A percentile compares a stretch with the other conserved stretches of the same genome.
Conservation (phyloP, 2,888 invertebrate species). For the Serrognathus titanus region DNA sequence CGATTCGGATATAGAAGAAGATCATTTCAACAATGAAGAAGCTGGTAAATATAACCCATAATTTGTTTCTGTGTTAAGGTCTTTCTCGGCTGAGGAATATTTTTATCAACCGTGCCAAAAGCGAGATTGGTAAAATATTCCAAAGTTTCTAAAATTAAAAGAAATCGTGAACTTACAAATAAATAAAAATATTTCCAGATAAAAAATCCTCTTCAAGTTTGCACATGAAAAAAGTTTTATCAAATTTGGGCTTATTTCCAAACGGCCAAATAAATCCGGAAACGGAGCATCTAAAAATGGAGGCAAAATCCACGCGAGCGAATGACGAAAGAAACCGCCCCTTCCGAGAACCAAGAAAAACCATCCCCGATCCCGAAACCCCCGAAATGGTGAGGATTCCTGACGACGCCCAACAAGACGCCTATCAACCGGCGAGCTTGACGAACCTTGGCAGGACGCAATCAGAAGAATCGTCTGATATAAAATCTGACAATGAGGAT, state of each 20-base stretch:
- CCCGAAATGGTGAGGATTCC: constrained; percentile 3
- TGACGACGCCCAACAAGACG: neutral
- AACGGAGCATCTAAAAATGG: constrained; percentile 10
- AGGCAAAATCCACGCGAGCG: constrained; percentile 10
- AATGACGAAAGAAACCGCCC: constrained; percentile 13
- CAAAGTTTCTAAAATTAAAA: neutral
- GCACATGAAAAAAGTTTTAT: constrained; percentile 1
- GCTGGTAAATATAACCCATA: too few species aligned
- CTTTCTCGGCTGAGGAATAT: too few species aligned
- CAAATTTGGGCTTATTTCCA: constrained; percentile 5
- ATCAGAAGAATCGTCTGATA: constrained; percentile 19
- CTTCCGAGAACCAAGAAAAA: constrained; percentile 11
- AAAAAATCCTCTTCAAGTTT: neutral
- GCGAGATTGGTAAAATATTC: too few species aligned
- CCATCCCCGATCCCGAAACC: neutral
- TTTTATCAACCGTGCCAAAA: too few species aligned
- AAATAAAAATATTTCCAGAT: too few species aligned
- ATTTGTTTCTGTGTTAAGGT: too few species aligned
- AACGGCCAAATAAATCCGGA: constrained; percentile 2
- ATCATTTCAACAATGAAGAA: constrained; percentile 6
- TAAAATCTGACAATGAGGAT: constrained; percentile 14
- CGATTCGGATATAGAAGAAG: constrained; percentile 18
- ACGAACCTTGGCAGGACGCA: constrained; percentile 2
- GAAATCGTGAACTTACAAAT: neutral
- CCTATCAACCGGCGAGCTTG: neutral